Evolutionary conservation across 2,797 vertebrate genomes (phyloP).

Genomic region (Taeniopygia guttata): DNA sequence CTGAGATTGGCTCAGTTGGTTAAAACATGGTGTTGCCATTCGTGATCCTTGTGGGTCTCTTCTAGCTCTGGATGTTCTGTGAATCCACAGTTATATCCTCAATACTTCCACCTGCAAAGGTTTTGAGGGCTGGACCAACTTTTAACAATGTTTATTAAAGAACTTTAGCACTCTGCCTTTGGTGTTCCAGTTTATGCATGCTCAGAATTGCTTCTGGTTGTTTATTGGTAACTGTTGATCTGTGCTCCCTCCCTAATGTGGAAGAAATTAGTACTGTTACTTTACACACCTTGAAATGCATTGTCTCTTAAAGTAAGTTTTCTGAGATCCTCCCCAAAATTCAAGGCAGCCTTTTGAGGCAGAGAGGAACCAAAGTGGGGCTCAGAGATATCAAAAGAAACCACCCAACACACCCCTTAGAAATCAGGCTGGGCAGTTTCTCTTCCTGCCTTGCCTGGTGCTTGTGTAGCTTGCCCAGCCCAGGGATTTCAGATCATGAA

Average conservation of each 20-base stretch:
- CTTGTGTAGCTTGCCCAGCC: background rate
- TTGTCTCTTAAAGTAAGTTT: background rate
- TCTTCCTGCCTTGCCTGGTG: background rate
- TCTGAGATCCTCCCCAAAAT: background rate
- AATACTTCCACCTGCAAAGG: accelerated
- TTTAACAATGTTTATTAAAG: background rate
- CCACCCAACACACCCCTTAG: accelerated
- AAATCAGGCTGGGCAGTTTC: background rate
- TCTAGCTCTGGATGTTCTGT: background rate
- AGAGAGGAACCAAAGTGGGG: background rate
- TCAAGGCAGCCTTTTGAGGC: background rate
- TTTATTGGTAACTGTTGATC: background rate
- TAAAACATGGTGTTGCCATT: accelerated
- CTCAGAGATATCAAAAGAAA: background rate
- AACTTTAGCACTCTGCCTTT: background rate
- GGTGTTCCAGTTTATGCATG: background rate
- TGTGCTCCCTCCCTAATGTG: background rate
- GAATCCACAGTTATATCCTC: background rate
- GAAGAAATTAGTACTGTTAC: background rate
- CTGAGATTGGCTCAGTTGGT: background rate
- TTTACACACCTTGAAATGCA: background rate
- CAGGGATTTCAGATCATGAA: background rate
- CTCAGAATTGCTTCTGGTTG: background rate
- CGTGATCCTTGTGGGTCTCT: background rate
- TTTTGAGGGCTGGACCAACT: background rate